Evolutionary conservation across 2,113 vertebrate genomes (phyloP).

Genomic region (Centropus unirufus): DNA sequence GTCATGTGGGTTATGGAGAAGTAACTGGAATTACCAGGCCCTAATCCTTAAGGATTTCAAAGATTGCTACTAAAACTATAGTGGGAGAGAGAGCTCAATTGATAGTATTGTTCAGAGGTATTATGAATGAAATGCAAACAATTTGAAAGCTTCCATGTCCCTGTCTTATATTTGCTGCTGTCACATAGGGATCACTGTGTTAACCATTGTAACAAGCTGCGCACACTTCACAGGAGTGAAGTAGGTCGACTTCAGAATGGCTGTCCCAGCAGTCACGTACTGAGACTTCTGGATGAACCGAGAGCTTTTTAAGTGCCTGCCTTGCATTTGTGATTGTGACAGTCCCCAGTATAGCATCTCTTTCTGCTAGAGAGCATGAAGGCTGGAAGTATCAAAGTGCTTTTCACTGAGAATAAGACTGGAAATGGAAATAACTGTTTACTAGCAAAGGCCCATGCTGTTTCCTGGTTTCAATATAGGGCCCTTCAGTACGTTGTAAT

Average conservation of each 20-base stretch:
- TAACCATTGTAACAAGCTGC: conserved; percentile 14
- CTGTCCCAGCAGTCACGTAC: not conserved
- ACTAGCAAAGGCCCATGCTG: not conserved
- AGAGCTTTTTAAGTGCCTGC: not conserved
- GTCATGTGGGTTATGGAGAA: not conserved
- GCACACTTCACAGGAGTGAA: not conserved
- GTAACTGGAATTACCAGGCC: not conserved
- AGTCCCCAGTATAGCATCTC: not conserved
- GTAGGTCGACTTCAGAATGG: not conserved
- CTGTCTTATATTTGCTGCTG: conserved; percentile 6
- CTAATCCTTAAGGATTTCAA: not conserved
- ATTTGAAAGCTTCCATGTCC: not conserved
- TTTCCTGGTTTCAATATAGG: not conserved
- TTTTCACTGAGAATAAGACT: not conserved
- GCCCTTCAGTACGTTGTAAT: not conserved
- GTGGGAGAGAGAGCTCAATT: not conserved
- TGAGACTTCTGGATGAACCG: not conserved
- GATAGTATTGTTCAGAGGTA: not conserved
- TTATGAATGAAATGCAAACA: not conserved
- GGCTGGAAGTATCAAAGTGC: not conserved
- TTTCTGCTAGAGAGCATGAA: not conserved
- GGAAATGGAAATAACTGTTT: not conserved
- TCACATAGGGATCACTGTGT: not conserved
- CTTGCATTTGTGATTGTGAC: not conserved
- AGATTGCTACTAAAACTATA: not conserved